Evolutionary conservation across 2,888 invertebrate genomes (phyloP), one percentile per base, ranked within the genome.

Genomic region (Saturnia japonica): DNA sequence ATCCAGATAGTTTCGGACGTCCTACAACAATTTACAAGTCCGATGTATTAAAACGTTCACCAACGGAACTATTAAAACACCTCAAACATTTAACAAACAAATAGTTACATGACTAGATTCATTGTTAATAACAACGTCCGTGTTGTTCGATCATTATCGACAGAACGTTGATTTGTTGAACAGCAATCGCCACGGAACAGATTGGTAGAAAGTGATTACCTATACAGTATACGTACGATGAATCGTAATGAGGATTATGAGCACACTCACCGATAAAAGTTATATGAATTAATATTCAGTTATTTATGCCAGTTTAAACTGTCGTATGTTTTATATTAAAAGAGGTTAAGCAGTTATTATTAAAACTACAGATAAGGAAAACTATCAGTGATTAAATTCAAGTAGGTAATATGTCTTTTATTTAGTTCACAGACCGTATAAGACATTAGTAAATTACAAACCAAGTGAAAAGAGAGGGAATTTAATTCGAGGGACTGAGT

Each of bases 191-290:
- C 1, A 40, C 40, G 64, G n/a, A 64, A 40, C 64, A 40, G 40
- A n/a, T 64, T n/a, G 40, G 62, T 70, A 70, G 70, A 70, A 70
- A 70, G 70, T 67, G 67, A 67, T 67, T 54, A 54, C 66, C 51
- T 70, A 67, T 67, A n/a, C n/a, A n/a, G n/a, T n/a, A n/a, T n/a
- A 54, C 67, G 70, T 70, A 54, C 66, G 51, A 54, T 70, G 70
- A 70, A 70, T 70, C 51, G 51, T 66, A 70, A 70, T 70, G 70
- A 67, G 43, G 66, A 70, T 70, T 64, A 64, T 40, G 64, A 40
- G 64, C 40, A 64, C 64, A 64, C 34, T 64, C 64, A n/a, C 40
- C 64, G n/a, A 64, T 8, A 64, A 64, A 64, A 64, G 19, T 40
- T n/a, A 40, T n/a, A 64, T 40, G 40, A 19, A 64, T n/a, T 40